phyloP scores from a whole-genome alignment of 2,888 invertebrate species.

The Calameuta idolon region DNA sequence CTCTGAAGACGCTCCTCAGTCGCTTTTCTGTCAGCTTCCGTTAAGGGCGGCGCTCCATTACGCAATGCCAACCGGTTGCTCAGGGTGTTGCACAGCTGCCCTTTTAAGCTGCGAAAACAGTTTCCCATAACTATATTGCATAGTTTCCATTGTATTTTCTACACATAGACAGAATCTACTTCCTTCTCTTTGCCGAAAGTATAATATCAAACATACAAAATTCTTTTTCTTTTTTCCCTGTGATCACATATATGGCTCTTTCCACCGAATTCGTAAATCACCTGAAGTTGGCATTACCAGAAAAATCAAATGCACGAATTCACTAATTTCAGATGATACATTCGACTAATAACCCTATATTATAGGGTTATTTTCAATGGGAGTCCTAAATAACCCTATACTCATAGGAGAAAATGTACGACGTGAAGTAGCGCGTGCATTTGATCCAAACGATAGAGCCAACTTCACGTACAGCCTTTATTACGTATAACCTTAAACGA shows the following conservation, averaged over 20 bases:
- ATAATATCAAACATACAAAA: no score
- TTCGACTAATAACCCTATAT: no score
- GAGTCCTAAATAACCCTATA: no score
- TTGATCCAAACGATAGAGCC: no score
- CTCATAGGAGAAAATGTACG: no score
- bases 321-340: not conserved
- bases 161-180: not conserved
- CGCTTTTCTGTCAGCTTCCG: slow-evolving; percentile 71
- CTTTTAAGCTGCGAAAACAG: slow-evolving; percentile 70
- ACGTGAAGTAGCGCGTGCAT: no score
- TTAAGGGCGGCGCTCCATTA: slow-evolving; percentile 65
- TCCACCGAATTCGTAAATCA: not conserved
- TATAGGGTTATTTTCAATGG: no score
- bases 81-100: slow-evolving; percentile 75
- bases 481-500: not conserved
- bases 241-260: no score
- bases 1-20: slow-evolving; percentile 74
- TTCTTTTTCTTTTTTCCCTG: no score
- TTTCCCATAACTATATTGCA: not conserved
- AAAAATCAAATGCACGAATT: not conserved
- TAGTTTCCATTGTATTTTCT: not conserved
- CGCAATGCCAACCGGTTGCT: slow-evolving; percentile 67
- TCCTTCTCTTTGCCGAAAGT: no score
- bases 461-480: not conserved
- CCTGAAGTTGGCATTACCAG: not conserved